Base-by-base conservation (phyloP, 2,113 vertebrate species). In the Grus americana region DNA sequence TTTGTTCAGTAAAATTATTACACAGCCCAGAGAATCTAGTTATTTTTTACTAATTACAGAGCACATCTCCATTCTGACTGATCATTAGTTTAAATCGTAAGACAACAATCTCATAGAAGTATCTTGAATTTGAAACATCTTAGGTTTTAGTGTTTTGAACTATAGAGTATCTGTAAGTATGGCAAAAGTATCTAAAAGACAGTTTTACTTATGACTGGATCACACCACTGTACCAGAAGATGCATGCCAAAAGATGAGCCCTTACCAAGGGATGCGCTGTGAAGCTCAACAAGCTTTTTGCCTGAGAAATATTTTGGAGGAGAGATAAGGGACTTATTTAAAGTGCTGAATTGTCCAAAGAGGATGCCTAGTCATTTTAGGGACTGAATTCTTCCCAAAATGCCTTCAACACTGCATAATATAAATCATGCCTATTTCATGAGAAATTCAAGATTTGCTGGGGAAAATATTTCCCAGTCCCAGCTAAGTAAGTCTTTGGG, bases 1-100 rank as follows among this genome's bases (percentile, higher is more conserved):
- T 96, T 96, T 97, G 88, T 96, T 93, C 76, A 96, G 93, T 96
- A 96, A 94, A 96, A 83, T 86, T 66, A 88, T 84, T 86, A 78
- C 50, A 87, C 10, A 3, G 76, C 40, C 74, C 76, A 88, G 68
- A 89, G 47, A 78, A 91, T 78, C 68, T 67, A 92, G n/a, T 52
- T 73, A 5, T 55, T 89, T 86, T 79, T 86, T 59, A 52, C 23
- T 52, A 32, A 10, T 74, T 49, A 20, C 46, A 79, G n/a, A 75
- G 42, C 13, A 32, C 7, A 6, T 57, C 22, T 91, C 30, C 21
- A 11, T 92, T 93, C 24, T 85, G 58, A 61, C 62, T 81, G 62
- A 29, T 58, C 10, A 47, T 65, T 40, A 5, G 40, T 75, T 87
- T 79, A 86, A 65, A 54, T 49, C 86, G 86, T 68, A 24, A 76